Evolutionary conservation across 2,888 invertebrate genomes (phyloP).

Genomic region (Phrixothrix hirtus): DNA sequence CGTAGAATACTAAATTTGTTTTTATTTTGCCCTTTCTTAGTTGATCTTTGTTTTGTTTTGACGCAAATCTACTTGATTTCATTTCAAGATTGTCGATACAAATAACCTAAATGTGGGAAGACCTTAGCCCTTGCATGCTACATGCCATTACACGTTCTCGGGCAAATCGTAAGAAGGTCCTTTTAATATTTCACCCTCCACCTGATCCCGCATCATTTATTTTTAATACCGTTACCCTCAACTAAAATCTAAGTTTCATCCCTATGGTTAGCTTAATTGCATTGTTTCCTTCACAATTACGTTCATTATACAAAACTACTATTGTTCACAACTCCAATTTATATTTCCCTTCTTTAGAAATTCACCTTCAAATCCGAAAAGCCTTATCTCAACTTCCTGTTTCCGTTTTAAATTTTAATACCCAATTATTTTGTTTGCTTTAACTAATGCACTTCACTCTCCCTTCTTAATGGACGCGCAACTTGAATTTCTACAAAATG

Average conservation of each 20-base stretch:
- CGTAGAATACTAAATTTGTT: conserved; percentile 1
- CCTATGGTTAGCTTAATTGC: conserved; percentile 34
- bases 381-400: conserved; percentile 23
- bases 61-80: not conserved
- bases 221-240: conserved; percentile 30
- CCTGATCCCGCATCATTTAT: conserved; percentile 32
- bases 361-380: conserved; percentile 37
- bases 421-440: conserved; percentile 25
- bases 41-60: conserved; percentile 1
- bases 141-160: too few relatives aligned
- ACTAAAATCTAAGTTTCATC: conserved; percentile 36
- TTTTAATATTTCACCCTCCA: conserved; percentile 31
- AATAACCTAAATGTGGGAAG: too few relatives aligned
- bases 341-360: conserved; percentile 43
- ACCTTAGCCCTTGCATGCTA: conserved; percentile 2
- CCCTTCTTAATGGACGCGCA: not conserved
- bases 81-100: conserved; percentile 1
- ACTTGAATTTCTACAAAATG: too few relatives aligned
- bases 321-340: conserved; percentile 49
- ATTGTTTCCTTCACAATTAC: conserved; percentile 39
- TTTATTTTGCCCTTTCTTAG: not conserved
- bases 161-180: conserved; percentile 19
- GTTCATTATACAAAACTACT: conserved; percentile 47
- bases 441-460: conserved; percentile 6
- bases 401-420: conserved; percentile 31